Evolutionary conservation across 2,888 invertebrate species (phyloP), one percentile per base, ranked within the genome.

Genomic region (Galeruca laticollis): DNA sequence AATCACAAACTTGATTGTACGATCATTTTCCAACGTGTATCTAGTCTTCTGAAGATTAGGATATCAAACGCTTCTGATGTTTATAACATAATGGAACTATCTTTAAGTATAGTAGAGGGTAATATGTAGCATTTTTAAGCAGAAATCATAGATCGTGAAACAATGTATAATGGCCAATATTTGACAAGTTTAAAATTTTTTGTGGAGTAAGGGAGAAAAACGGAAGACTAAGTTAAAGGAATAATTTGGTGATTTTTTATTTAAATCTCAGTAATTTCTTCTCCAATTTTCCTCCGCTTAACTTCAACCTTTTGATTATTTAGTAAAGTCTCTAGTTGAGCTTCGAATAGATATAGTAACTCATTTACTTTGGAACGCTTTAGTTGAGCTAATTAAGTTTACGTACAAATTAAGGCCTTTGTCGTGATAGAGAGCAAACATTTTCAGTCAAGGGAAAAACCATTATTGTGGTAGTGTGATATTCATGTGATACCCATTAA

Each of bases 401-500:
- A 40, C 40, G 40, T 40, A n/a, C 40, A 40, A 26, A 40, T 40
- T 40, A 40, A n/a, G n/a, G n/a, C 40, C 2, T 40, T 40, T 40
- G 40, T 40, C 40, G 13, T 40, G n/a, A 40, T 40, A n/a, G 4
- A 40, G 40, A 40, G 40, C 40, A 40, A 40, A 40, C 40, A 40
- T n/a, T 40, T 40, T 40, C 40, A 40, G n/a, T 40, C n/a, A n/a
- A 40, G n/a, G 4, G 3, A 40, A 40, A 40, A 40, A 40, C 40
- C n/a, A 13, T 40, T n/a, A n/a, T n/a, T 6, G n/a, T 40, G 40
- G 40, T 6, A 40, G 13, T 13, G n/a, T 13, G n/a, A 40, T 40
- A 40, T 40, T 40, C n/a, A 40, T 13, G 37, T 40, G 37, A 40
- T 40, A 40, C 40, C n/a, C 40, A 40, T 40, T 40, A n/a, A 40